Evolutionary conservation across 1,140 invertebrate species (phyloP).

Genomic region (Philopotamus ludificatus): DNA sequence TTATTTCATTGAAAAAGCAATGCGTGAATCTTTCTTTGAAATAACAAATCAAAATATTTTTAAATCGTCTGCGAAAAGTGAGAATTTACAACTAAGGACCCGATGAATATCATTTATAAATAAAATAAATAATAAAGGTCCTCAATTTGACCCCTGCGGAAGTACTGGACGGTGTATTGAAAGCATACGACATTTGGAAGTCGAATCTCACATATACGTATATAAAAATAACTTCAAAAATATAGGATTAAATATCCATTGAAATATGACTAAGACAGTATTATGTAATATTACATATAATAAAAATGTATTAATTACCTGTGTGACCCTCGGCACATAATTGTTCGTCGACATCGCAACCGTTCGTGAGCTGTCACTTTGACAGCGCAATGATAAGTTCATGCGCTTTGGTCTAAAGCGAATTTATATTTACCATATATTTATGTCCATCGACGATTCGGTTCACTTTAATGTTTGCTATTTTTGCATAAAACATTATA

Average conservation of each 20-base stretch:
- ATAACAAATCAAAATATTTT: not conserved
- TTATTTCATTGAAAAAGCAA: not conserved
- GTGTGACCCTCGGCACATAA: slow-evolving; percentile 38
- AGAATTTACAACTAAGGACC: not conserved
- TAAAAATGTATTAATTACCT: slow-evolving; percentile 25
- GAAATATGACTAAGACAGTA: no score
- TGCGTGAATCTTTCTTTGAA: not conserved
- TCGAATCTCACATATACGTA: no score
- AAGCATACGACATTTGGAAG: not conserved
- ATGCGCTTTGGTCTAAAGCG: no score
- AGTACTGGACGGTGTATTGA: not conserved
- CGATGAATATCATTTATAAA: not conserved
- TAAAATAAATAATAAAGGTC: not conserved
- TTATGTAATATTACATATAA: not conserved
- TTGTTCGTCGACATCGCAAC: slow-evolving; percentile 35
- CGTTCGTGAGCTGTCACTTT: not conserved
- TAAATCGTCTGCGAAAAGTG: not conserved
- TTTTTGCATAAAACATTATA: no score
- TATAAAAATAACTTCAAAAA: no score
- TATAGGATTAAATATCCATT: no score
- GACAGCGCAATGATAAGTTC: no score
- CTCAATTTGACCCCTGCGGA: not conserved
- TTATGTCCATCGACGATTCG: no score
- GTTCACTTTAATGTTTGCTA: no score
- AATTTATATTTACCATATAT: no score